Evolutionary conservation across 2,888 invertebrate species (phyloP), one percentile per base, ranked within the genome.

Genomic region (Criorhina ranunculi): DNA sequence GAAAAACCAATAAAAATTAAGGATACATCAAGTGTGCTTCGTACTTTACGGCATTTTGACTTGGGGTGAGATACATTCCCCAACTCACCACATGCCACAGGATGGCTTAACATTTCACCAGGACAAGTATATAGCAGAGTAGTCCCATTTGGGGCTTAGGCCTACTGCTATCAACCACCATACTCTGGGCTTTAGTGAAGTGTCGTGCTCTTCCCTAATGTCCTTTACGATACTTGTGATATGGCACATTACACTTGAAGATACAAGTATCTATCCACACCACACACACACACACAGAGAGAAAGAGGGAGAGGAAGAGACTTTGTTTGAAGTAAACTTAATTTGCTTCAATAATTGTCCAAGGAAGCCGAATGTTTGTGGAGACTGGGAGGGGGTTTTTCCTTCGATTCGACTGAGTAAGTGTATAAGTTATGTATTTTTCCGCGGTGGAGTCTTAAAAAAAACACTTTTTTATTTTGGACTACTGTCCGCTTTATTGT

Each of bases 311-410:
- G n/a, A n/a, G 7, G 5, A 31, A 42, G 37, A 33, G 44, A 49
- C 81, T 82, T 46, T 69, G 62, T 76, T 81, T 77, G 77, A 55
- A 77, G 78, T 78, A 46, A 83, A 78, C 83, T 83, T 83, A 83
- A 78, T 78, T 79, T 73, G 60, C 77, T 72, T 60, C 77, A 82
- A 77, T 82, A 77, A 82, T 82, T 82, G 82, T 82, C 77, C 66
- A 77, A 77, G 33, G 44, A 72, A 57, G 40, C 40, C n/a, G 11
- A 11, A 11, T 44, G 19, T 70, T 11, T 31, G 35, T 9, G 5
- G 11, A 19, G 2, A 11, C 12, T 64, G 11, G 4, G 12, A 46
- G 35, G 37, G 67, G 24, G 37, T 49, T 70, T 51, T n/a, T n/a
- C n/a, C 64, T 35, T 64, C n/a, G 67, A 29, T 70, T 64, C 72